A percentile compares a stretch with the other conserved stretches of the same genome.
phyloP scores from a whole-genome alignment of 2,888 invertebrate genomes.

The Ptychoptera contaminata region DNA sequence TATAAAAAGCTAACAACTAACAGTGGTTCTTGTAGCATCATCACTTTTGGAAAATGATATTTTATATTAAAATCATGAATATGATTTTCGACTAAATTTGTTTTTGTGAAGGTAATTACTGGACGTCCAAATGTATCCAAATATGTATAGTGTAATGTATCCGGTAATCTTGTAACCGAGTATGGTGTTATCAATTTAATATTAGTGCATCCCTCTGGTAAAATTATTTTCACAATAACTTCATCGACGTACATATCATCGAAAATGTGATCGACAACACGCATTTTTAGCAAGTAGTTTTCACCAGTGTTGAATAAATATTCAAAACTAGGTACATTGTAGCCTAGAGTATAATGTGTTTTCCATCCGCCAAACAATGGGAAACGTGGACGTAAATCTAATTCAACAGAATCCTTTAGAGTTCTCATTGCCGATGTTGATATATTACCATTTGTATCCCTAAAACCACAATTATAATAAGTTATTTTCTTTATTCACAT shows the following conservation, averaged over 20 bases:
- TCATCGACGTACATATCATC: constrained; percentile 95
- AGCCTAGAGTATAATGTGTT: constrained; percentile 90
- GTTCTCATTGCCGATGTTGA: constrained; percentile 88
- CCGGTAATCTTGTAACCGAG: constrained; percentile 52
- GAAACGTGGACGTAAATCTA: constrained; percentile 91
- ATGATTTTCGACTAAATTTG: constrained; percentile 87
- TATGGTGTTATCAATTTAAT: constrained; percentile 73
- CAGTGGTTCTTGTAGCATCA: constrained; percentile 87
- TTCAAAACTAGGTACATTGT: constrained; percentile 94
- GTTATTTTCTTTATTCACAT: background rate
- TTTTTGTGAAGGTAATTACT: constrained; percentile 65
- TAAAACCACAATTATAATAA: constrained; percentile 1
- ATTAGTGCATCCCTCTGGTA: constrained; percentile 85
- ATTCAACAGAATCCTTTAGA: constrained; percentile 81
- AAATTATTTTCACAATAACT: constrained; percentile 68
- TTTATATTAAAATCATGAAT: constrained; percentile 86
- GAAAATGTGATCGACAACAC: constrained; percentile 89
- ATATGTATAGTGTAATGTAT: constrained; percentile 78
- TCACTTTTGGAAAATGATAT: constrained; percentile 71
- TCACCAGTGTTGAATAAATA: constrained; percentile 72
- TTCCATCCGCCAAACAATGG: constrained; percentile 99
- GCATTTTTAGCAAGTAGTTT: constrained; percentile 76
- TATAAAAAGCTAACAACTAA: constrained; percentile 79
- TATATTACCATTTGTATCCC: constrained; percentile 96
- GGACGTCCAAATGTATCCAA: constrained; percentile 89